Evolutionary conservation across 2,888 invertebrate genomes (phyloP).

Genomic region (Calameuta filiformis): DNA sequence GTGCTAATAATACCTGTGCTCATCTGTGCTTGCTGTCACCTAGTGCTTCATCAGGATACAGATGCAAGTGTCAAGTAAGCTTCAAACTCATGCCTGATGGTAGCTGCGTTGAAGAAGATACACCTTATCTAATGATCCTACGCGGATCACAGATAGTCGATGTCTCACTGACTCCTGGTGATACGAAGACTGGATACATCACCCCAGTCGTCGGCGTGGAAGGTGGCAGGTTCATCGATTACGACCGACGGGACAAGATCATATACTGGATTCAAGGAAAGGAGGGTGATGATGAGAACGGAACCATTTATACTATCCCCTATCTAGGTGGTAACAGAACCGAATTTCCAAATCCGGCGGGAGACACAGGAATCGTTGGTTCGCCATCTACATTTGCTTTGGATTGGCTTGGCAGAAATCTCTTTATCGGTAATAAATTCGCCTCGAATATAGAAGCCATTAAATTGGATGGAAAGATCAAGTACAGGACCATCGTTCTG

Average conservation of each 20-base stretch:
- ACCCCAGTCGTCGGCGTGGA: constrained; percentile 90
- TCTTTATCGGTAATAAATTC: constrained; percentile 90
- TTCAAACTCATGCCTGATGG: constrained; percentile 76
- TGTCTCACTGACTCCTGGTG: constrained; percentile 79
- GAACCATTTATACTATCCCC: constrained; percentile 86
- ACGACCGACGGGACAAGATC: constrained; percentile 85
- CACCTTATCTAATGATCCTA: constrained; percentile 89
- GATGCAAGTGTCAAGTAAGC: constrained; percentile 94
- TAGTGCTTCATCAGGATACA: constrained; percentile 75
- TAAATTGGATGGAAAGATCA: constrained; percentile 84
- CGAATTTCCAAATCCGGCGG: constrained; percentile 76
- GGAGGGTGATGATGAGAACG: constrained; percentile 80
- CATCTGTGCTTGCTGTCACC: constrained; percentile 94
- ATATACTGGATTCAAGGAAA: constrained; percentile 89
- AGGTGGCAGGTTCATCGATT: constrained; percentile 90
- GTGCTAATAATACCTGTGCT: constrained; percentile 79
- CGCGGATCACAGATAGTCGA: constrained; percentile 92
- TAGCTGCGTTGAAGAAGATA: constrained; percentile 85
- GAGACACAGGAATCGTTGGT: constrained; percentile 87
- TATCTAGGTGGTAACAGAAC: constrained; percentile 87
- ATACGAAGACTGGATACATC: constrained; percentile 81
- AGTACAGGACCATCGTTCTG: constrained; percentile 86
- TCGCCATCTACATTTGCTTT: constrained; percentile 92
- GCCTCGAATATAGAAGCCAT: constrained; percentile 93
- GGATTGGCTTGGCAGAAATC: constrained; percentile 96